Evolutionary conservation across 2,797 vertebrate species (phyloP).

Genomic region (Rhyacichthys aspro): DNA sequence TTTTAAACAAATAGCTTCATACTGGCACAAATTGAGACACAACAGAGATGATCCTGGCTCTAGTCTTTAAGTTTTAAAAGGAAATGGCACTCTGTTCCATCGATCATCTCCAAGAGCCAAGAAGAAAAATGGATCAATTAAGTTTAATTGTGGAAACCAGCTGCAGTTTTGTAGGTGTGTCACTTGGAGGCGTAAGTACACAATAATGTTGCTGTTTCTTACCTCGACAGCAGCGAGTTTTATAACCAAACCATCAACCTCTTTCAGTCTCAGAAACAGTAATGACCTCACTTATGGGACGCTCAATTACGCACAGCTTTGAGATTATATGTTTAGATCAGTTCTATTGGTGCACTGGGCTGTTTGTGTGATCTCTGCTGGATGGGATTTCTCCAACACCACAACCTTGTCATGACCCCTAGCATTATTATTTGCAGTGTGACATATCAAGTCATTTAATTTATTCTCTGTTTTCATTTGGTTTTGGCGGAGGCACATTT

Average conservation of each 20-base stretch:
- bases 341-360: neutral
- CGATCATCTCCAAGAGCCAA: constrained; percentile 7
- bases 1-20: constrained; percentile 15
- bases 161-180: constrained; percentile 34
- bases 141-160: constrained; percentile 15
- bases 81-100: constrained; percentile 12
- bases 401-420: neutral
- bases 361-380: neutral
- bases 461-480: too few relatives aligned
- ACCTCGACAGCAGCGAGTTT: constrained; percentile 3
- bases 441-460: too few relatives aligned
- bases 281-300: too few relatives aligned
- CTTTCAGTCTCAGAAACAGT: too few relatives aligned
- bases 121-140: constrained; percentile 1
- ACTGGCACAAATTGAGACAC: neutral
- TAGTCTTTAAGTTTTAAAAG: constrained; percentile 2
- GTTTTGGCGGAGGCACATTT: too few relatives aligned
- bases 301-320: too few relatives aligned
- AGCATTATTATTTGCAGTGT: neutral
- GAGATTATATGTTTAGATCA: too few relatives aligned
- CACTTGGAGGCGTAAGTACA: constrained; percentile 37
- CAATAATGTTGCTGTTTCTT: constrained; percentile 22
- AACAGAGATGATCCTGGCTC: neutral
- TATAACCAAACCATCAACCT: neutral
- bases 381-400: too few relatives aligned